Evolutionary conservation across 2,113 vertebrate genomes (phyloP).

Genomic region (Petrocephalus zakoni): DNA sequence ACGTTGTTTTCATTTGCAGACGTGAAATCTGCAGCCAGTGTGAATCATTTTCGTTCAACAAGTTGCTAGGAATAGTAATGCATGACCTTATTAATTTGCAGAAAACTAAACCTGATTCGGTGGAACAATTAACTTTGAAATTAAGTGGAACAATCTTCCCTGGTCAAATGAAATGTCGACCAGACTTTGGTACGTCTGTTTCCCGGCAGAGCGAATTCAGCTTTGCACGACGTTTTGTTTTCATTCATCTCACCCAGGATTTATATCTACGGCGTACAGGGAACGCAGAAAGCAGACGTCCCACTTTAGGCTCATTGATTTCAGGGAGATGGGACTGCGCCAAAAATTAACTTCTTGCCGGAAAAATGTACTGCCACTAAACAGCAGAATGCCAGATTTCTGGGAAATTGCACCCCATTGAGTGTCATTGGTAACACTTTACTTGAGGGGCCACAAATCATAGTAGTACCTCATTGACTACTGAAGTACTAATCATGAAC

Average conservation of each 20-base stretch:
- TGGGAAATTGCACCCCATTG: neutral
- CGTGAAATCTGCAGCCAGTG: neutral
- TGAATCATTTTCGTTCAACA: neutral
- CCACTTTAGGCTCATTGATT: neutral
- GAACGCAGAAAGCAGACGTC: neutral
- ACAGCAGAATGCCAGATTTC: no score
- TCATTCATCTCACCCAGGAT: neutral
- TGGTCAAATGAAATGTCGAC: neutral
- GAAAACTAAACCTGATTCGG: neutral
- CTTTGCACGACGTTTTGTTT: neutral
- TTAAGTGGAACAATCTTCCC: neutral
- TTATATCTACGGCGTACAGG: neutral
- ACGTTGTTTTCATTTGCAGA: neutral
- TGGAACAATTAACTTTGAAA: neutral
- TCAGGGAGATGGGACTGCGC: neutral
- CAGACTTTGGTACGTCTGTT: neutral
- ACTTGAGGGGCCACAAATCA: no score
- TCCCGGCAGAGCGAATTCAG: neutral
- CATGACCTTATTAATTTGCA: neutral
- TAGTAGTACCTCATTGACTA: no score
- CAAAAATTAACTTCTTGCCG: neutral
- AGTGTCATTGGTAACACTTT: no score
- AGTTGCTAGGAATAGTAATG: neutral
- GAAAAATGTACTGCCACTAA: neutral
- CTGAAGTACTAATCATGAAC: no score